phyloP scores from a whole-genome alignment of 2,888 invertebrate genomes.

The Gari tellinella region DNA sequence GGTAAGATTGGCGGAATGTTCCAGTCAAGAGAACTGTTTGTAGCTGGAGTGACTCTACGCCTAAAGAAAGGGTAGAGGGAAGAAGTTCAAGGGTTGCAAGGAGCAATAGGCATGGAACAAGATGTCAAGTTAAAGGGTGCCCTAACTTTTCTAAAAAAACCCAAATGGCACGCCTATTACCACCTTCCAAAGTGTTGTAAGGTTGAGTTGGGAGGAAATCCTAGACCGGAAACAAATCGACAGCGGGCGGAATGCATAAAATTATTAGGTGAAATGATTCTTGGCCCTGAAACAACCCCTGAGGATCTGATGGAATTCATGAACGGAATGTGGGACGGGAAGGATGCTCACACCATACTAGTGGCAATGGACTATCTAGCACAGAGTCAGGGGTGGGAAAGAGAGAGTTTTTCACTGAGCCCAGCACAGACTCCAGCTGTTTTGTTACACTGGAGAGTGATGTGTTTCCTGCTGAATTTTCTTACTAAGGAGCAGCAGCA shows the following conservation, averaged over 20 bases:
- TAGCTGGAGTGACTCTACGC: too few species aligned
- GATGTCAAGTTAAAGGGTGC: neutral
- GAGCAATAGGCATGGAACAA: neutral
- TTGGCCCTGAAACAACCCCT: neutral
- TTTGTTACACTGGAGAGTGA: too few species aligned
- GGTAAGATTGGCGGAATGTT: neutral
- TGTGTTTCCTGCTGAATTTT: too few species aligned
- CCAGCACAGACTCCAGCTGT: too few species aligned
- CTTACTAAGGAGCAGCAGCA: too few species aligned
- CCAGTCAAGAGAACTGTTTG: neutral
- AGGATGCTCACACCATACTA: neutral
- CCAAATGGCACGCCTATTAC: neutral
- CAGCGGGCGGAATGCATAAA: neutral
- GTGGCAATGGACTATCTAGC: neutral
- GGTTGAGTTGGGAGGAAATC: neutral
- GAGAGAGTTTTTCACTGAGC: too few species aligned
- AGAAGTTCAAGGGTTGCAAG: too few species aligned
- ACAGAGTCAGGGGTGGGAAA: too few species aligned
- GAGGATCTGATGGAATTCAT: neutral
- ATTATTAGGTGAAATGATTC: neutral
- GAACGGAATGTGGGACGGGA: neutral
- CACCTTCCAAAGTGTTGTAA: neutral
- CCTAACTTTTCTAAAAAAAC: neutral
- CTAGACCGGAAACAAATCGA: neutral
- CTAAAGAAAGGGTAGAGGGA: too few species aligned